Evolutionary conservation across 2,113 vertebrate genomes (phyloP).

Genomic region (Tachuris rubrigastra): DNA sequence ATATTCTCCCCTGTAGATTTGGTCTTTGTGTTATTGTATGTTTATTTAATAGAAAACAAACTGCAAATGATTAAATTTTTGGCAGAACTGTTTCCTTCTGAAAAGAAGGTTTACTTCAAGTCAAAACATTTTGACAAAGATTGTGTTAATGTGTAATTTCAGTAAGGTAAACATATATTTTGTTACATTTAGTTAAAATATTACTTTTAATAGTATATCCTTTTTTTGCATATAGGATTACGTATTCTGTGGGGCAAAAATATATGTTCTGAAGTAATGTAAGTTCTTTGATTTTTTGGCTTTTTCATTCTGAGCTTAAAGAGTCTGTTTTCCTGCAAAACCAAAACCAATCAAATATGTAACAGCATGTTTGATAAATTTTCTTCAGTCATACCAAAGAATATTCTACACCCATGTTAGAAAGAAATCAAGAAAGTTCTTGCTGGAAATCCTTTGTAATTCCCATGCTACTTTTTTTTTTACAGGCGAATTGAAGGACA

Average conservation of each 20-base stretch:
- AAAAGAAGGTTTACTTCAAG: background rate
- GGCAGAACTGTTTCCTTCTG: background rate
- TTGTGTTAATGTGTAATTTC: background rate
- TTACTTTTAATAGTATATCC: background rate
- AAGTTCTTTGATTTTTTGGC: background rate
- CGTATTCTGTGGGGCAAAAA: background rate
- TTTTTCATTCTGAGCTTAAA: background rate
- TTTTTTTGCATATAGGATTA: background rate
- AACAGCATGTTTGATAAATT: background rate
- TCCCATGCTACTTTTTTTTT: background rate
- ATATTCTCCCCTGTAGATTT: background rate
- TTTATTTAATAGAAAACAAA: background rate
- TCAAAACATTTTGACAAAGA: slow-evolving; percentile 39
- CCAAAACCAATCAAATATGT: background rate
- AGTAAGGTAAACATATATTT: background rate
- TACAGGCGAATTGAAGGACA: background rate
- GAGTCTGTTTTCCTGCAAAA: background rate
- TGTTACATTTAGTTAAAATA: background rate
- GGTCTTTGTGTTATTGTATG: background rate
- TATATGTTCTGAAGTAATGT: background rate
- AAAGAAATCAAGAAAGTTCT: slow-evolving; percentile 36
- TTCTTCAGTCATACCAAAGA: background rate
- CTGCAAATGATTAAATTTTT: background rate
- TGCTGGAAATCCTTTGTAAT: slow-evolving; percentile 8
- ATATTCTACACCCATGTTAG: background rate